Evolutionary conservation across 2,888 invertebrate species (phyloP), one percentile per base, ranked within the genome.

Genomic region (Tuberolachnus salignus): DNA sequence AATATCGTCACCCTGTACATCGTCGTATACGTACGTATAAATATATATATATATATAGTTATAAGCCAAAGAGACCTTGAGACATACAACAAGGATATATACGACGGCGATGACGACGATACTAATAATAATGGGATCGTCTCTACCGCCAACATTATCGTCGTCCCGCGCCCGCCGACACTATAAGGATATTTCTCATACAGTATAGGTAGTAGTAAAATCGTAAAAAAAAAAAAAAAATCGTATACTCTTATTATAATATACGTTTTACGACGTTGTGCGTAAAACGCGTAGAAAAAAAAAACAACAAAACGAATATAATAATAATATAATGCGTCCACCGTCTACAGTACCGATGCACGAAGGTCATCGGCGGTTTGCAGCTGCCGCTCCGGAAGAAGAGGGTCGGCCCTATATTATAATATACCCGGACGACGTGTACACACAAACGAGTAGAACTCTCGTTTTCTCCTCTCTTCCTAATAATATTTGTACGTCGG

Each of bases 351-450:
- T 10, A 64, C 44, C 26, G 46, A 34, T 64, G 21, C 46, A 67
- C 19, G 75, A 75, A 75, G 75, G 75, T 75, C 75, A 67, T 59
- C 74, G 26, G 49, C 34, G 55, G 66, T 67, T 75, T 67, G 75
- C 75, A 67, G 75, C 67, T 75, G 75, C 75, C n/a, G 75, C 75
- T 55, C 75, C 75, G 75, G 75, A 75, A 75, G 75, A 75, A 64
- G 74, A 74, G 74, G 74, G 44, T 19, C 53, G 16, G 66, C 64
- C 44, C 14, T 44, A 64, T 8, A 42, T 21, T 49, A 23, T 26
- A 66, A n/a, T 42, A 69, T 69, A 69, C 26, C 21, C 21, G n/a
- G n/a, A 26, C 34, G 10, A 16, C 57, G 53, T 53, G n/a, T 53
- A 34, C 13, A 26, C 3, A 21, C 44, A 44, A 19, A 46, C 46